phyloP scores from a whole-genome alignment of 2,888 invertebrate genomes.

The Drosophila ochracea region DNA sequence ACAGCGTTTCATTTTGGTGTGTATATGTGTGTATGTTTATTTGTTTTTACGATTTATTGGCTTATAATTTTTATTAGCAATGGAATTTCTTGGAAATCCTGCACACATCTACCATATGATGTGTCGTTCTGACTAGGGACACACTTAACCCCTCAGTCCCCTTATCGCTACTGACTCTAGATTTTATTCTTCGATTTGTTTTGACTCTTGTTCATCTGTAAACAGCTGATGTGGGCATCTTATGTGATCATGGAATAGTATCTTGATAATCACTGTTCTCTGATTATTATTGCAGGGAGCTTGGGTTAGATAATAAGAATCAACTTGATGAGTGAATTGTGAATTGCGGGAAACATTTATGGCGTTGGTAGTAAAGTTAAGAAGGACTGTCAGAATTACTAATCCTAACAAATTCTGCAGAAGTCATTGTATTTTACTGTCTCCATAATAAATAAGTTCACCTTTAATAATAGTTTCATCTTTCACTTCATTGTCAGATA shows the following conservation, averaged over 20 bases:
- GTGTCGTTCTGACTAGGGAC: slow-evolving; percentile 23
- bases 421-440: not conserved
- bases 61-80: slow-evolving; percentile 81
- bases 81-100: slow-evolving; percentile 76
- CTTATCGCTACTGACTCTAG: slow-evolving; percentile 32
- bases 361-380: not conserved
- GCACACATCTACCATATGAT: slow-evolving; percentile 59
- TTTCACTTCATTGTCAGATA: slow-evolving; percentile 17
- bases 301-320: not conserved
- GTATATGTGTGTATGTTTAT: slow-evolving; percentile 51
- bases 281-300: not conserved
- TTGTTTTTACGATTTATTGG: slow-evolving; percentile 77
- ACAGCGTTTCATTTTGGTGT: slow-evolving; percentile 63
- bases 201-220: slow-evolving; percentile 17
- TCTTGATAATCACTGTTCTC: not conserved
- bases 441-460: not conserved
- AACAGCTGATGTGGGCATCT: slow-evolving; percentile 45
- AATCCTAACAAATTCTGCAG: not conserved
- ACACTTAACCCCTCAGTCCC: not conserved
- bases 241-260: not conserved
- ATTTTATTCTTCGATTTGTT: slow-evolving; percentile 33
- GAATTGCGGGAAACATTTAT: not conserved
- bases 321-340: not conserved
- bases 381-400: not conserved
- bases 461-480: not conserved